These are phyloP conservation scores for Pomacea canaliculata DNA, from an alignment of 2,888 invertebrate species.

Conservation along the genomic window DNA sequence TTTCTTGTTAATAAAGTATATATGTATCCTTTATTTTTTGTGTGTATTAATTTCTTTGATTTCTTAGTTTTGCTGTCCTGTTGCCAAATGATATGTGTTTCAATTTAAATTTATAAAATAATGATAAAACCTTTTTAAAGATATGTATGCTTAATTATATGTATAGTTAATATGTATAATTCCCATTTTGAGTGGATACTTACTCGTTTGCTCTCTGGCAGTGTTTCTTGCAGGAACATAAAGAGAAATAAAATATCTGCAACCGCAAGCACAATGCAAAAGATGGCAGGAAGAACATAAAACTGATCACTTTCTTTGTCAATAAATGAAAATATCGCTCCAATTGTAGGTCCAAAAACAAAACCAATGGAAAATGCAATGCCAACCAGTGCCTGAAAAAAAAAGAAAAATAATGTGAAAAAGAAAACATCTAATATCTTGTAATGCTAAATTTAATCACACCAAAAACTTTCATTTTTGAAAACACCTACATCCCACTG, in stretches of 20 bases:
- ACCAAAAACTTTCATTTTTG: not conserved
- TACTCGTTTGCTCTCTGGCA: conserved; percentile 77
- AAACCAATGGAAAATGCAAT: conserved; percentile 98
- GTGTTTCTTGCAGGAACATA: conserved; percentile 84
- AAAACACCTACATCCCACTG: too few species aligned
- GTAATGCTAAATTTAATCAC: not conserved
- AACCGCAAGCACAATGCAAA: conserved; percentile 76
- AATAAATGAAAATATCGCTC: conserved; percentile 75
- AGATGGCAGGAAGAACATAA: conserved; percentile 83
- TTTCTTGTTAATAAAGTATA: too few species aligned
- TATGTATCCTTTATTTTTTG: too few species aligned
- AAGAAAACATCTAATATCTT: not conserved
- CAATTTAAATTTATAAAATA: too few species aligned
- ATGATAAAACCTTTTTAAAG: too few species aligned
- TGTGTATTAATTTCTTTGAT: too few species aligned
- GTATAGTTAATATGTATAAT: not conserved
- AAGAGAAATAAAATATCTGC: conserved; percentile 83
- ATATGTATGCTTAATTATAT: not conserved
- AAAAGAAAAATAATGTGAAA: conserved; percentile 41
- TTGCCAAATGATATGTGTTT: too few species aligned
- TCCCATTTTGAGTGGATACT: conserved; percentile 28
- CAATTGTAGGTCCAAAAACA: conserved; percentile 93
- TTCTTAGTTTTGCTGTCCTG: too few species aligned
- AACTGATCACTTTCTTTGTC: conserved; percentile 76
- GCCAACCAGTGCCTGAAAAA: conserved; percentile 89